Evolutionary conservation across 2,888 invertebrate species (phyloP), one percentile per base, ranked within the genome.

Genomic region (Cosmorhoe ocellata): DNA sequence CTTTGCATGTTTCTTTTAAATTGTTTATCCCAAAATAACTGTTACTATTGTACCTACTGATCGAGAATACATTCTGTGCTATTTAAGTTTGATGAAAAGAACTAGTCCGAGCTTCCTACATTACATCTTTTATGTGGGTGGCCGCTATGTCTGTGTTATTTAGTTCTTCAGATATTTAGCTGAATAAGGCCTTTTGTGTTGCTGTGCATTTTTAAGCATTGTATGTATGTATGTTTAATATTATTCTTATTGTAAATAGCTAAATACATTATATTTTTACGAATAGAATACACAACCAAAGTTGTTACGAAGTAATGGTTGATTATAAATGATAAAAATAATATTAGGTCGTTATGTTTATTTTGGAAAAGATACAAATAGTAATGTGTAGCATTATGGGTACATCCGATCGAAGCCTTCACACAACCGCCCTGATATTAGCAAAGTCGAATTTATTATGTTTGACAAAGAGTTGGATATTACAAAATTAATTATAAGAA

Each of bases 241-340:
- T 82, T 81, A 84, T 14, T 42, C 43, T 46, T 40, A 47, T 80
- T 90, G 90, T 90, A 90, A 81, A 90, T 90, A 90, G 84, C 80
- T 87, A 84, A 84, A 80, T 86, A 87, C 84, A 83, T 72, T 82
- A 88, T 90, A 90, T 91, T 90, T 91, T 90, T 91, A 91, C 90
- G 90, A 88, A 77, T 90, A 91, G 90, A 82, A 81, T 90, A 90
- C 90, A 89, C 91, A 91, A 91, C 91, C 91, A 91, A 91, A 91
- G 91, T 91, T 90, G 91, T 91, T 91, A 90, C 84, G 84, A 90
- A 88, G 87, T 90, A 89, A 90, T 88, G 91, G 90, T 91, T 91
- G 90, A 87, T 82, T 85, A 24, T 24, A 84, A 89, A 87, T 87
- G 83, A 84, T 86, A 88, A 84, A 81, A 76, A 81, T 82, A 84